Evolutionary conservation across 2,113 vertebrate species (phyloP), one percentile per base, ranked within the genome.

Genomic region (Tupaia chinensis): DNA sequence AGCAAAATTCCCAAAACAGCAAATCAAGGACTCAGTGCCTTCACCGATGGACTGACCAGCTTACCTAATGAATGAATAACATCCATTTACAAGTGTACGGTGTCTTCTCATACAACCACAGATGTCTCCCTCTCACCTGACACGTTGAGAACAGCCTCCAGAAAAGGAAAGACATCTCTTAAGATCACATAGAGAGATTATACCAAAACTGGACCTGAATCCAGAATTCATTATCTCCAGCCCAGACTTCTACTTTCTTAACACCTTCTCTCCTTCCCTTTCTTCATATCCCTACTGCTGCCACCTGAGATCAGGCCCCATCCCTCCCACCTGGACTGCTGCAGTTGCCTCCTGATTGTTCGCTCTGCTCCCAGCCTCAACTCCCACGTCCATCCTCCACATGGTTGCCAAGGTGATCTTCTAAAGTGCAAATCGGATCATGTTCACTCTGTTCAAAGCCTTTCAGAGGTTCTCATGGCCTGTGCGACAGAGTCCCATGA

Each of bases 371-470:
- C 94, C 87, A 85, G 74, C 65, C 79, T 95, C 68, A 79, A 94
- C 97, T 95, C 88, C 96, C 94, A 95, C 96, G 72, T 88, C 87
- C 82, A 7, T 76, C 97, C 93, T 97, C 96, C 93, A 95, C 94
- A 93, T 25, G 94, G 97, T 97, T 96, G 94, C 96, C 92, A 94
- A 60, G 80, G 97, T 96, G 93, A 98, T 97, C 76, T 87, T 89
- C 84, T 69, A 69, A 91, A 93, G 76, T 93, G 69, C 87, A 96
- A 89, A 94, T 87, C 19, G 14, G 58, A 96, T 94, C 91, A 91
- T 91, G 60, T 85, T 97, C 80, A n/a, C 8, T 65, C 79, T 84
- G 60, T 68, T 83, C 29, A 63, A 83, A 85, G 68, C 56, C 69
- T 86, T 84, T 87, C 81, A 63, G 56, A 58, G 66, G 17, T 66